These are phyloP conservation scores for Aphelocoma californica DNA, from an alignment of 2,797 vertebrate genomes.

Conservation along the genomic window DNA sequence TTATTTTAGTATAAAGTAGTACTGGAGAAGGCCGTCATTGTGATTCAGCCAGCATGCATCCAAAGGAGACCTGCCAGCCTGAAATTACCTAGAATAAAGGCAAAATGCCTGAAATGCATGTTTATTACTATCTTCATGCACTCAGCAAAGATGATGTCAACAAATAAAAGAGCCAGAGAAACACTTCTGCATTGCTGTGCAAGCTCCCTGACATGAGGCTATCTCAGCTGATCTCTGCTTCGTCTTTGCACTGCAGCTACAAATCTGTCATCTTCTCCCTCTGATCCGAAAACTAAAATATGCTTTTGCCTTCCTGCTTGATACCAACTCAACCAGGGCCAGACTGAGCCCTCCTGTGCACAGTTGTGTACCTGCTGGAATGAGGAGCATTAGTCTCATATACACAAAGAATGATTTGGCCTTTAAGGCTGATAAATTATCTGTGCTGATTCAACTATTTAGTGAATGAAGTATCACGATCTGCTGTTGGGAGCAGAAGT, in stretches of 20 bases:
- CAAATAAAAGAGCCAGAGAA: background rate
- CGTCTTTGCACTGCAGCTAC: background rate
- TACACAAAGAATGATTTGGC: background rate
- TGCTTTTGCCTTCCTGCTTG: background rate
- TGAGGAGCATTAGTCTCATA: background rate
- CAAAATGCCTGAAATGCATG: slow-evolving; percentile 36
- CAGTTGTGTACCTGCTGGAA: background rate
- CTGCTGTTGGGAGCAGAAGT: slow-evolving; percentile 2
- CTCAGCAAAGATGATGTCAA: background rate
- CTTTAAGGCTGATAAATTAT: background rate
- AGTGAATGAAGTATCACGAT: background rate
- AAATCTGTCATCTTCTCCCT: background rate
- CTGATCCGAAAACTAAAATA: background rate
- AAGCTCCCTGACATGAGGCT: background rate
- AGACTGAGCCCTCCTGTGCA: background rate
- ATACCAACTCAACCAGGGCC: background rate
- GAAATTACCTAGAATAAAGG: slow-evolving; percentile 71
- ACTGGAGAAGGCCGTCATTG: slow-evolving; percentile 73
- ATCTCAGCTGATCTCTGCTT: background rate
- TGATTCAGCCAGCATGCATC: slow-evolving; percentile 68
- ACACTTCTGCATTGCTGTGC: background rate
- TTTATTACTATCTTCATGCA: slow-evolving; percentile 5
- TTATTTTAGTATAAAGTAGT: slow-evolving; percentile 76
- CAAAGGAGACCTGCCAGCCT: slow-evolving; percentile 62
- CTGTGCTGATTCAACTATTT: background rate